Evolutionary conservation across 2,888 invertebrate species (phyloP).

Genomic region (Ptilodon capucinus): DNA sequence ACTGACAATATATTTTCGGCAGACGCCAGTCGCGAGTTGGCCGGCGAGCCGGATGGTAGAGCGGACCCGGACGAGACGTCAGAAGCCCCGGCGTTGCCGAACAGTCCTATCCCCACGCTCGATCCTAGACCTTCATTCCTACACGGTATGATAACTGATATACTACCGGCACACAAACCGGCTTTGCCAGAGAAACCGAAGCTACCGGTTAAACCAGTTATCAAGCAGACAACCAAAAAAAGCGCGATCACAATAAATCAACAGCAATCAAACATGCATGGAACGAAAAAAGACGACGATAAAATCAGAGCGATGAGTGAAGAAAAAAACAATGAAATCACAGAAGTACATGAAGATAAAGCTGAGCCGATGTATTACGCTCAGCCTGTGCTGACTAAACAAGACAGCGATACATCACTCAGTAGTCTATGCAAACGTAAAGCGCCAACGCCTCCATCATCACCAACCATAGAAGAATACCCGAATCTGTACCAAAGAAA

Average conservation of each 20-base stretch:
- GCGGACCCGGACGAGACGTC: slow-evolving; percentile 89
- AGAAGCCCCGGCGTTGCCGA: slow-evolving; percentile 87
- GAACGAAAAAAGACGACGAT: slow-evolving; percentile 69
- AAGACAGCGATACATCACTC: slow-evolving; percentile 81
- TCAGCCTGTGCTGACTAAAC: slow-evolving; percentile 78
- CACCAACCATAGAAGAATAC: slow-evolving; percentile 74
- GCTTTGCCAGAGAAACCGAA: slow-evolving; percentile 88
- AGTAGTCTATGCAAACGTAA: slow-evolving; percentile 86
- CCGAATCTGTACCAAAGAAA: slow-evolving; percentile 84
- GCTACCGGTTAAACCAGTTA: slow-evolving; percentile 81
- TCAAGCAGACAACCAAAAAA: slow-evolving; percentile 77
- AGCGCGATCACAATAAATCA: slow-evolving; percentile 57
- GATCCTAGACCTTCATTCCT: slow-evolving; percentile 87
- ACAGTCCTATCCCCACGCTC: slow-evolving; percentile 85
- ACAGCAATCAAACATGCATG: slow-evolving; percentile 78
- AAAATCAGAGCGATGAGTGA: slow-evolving; percentile 51
- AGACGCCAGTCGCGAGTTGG: slow-evolving; percentile 88
- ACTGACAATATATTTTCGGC: slow-evolving; percentile 71
- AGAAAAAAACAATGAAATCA: slow-evolving; percentile 68
- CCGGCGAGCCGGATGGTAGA: slow-evolving; percentile 93
- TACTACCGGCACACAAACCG: slow-evolving; percentile 78
- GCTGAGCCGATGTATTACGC: slow-evolving; percentile 70
- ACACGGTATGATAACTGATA: slow-evolving; percentile 84
- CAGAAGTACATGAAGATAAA: slow-evolving; percentile 63
- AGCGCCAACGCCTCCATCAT: slow-evolving; percentile 89